Evolutionary conservation across 2,797 vertebrate species (phyloP), one percentile per base, ranked within the genome.

Genomic region (Dermochelys coriacea): DNA sequence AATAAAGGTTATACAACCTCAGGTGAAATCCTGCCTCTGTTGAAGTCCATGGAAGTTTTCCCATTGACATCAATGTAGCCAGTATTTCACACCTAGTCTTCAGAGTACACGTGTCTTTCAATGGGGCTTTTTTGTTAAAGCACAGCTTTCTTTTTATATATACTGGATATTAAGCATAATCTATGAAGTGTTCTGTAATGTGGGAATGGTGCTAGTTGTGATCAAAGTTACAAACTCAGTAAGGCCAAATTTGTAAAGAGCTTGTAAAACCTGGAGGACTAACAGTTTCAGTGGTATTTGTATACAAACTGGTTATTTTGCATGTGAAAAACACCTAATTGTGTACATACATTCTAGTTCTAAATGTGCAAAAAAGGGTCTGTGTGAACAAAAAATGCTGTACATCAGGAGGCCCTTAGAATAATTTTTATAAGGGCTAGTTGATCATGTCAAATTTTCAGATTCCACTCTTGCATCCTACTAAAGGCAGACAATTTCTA

Each of bases 141-240:
- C 71, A 47, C 49, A 37, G 25, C 3, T 93, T 96, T 87, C 61
- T 49, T 81, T 87, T 64, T 12, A 59, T 88, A 87, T 95, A 84
- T 45, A 57, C 6, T 34, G 6, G 0, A 9, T 85, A 85, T 85
- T 80, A 86, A 82, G 57, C 90, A 88, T 80, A 87, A 86, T 86
- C 86, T 78, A 89, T 88, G 19, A 95, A 94, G 89, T 4, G 3
- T 68, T 86, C 50, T 95, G 80, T 81, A 51, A 41, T 91, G 80
- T 93, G 52, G 64, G 19, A 88, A 94, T 34, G 25, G 82, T 84
- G 80, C 4, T 89, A 83, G 27, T 81, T 96, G 93, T 84, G 47
- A 80, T 89, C 41, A 85, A 94, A 29, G 85, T 79, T 10, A 4
- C 80, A 92, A 82, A 89, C 87, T 54, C 82, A 90, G 50, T 47